Evolutionary conservation across 1,140 invertebrate species (phyloP), one percentile per base, ranked within the genome.

Genomic region (Meloidogyne exigua): DNA sequence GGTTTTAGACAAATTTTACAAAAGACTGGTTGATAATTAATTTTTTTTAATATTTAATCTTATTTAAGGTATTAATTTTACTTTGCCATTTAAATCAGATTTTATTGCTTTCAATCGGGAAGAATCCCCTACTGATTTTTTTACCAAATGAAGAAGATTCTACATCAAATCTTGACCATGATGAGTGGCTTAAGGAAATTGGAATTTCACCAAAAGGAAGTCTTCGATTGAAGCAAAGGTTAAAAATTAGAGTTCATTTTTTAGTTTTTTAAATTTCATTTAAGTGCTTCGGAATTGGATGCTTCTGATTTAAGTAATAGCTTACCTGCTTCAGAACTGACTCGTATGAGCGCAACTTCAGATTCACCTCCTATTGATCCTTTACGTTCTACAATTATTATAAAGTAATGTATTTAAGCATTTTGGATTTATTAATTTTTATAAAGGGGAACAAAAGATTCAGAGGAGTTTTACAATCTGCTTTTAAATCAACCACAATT

Each of bases 61-160:
- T 25, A 39, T 77, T 68, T 49, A 23, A 78, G 76, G 63, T 63
- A 77, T 78, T 49, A 23, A 78, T 26, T 78, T 78, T 68, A 49
- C 70, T 21, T 21, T 79, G 23, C 76, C 76, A 2, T 63, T 78
- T 25, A 77, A 68, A 68, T 12, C 71, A 57, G 76, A 78, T 32
- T 78, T 72, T 78, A 66, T 78, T 9, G 69, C 79, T 28, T 72
- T 76, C 23, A 68, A 13, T 65, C 32, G 28, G 2, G 76, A 78
- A 36, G 74, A 78, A 7, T 75, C 75, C 15, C 72, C 71, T 23
- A 78, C 70, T 23, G 76, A 78, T 44, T 78, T 78, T n/a, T 78
- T 21, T 78, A 39, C n/a, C 76, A 5, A 66, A 57, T 42, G 23
- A 32, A 64, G 32, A 66, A 23, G 76, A 78, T 32, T 23, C 36